Percentiles rank a stretch among this genome's conserved stretches.
phyloP scores from a whole-genome alignment of 2,797 vertebrate species.

The Peromyscus attwateri region DNA sequence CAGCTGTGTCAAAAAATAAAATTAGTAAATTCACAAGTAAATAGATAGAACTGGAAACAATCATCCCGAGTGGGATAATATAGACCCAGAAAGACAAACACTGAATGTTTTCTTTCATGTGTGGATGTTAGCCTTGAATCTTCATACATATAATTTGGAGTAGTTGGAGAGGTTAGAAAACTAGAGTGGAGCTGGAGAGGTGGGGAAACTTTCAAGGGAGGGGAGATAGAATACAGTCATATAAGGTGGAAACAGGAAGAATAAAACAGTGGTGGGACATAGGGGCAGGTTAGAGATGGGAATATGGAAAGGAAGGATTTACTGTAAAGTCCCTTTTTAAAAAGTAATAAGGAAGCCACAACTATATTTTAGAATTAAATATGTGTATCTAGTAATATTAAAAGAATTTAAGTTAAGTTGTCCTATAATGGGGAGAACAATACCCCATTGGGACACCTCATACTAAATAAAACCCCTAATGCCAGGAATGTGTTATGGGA shows the following conservation, averaged over 20 bases:
- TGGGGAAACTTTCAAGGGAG: background rate
- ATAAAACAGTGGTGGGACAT: background rate
- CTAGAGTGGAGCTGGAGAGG: background rate
- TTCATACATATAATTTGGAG: background rate
- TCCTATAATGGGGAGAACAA: background rate
- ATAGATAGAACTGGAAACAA: background rate
- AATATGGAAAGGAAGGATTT: background rate
- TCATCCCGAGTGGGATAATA: background rate
- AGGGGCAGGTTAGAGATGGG: too few relatives aligned
- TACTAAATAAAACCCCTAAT: background rate
- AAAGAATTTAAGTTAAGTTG: background rate
- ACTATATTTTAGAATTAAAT: background rate
- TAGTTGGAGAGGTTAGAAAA: background rate
- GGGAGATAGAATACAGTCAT: too few relatives aligned
- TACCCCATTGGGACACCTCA: background rate
- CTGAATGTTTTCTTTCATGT: background rate
- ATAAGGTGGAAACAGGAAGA: background rate
- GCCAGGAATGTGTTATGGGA: background rate
- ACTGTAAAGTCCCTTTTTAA: background rate
- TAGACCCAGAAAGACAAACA: background rate
- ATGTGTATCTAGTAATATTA: background rate
- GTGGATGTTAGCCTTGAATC: background rate
- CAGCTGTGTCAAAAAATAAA: background rate
- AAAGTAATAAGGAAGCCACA: background rate
- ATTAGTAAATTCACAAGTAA: background rate